Percentiles rank a stretch among this genome's conserved stretches.
phyloP scores from a whole-genome alignment of 2,888 invertebrate species.

The Tetheella fluctuosa region DNA sequence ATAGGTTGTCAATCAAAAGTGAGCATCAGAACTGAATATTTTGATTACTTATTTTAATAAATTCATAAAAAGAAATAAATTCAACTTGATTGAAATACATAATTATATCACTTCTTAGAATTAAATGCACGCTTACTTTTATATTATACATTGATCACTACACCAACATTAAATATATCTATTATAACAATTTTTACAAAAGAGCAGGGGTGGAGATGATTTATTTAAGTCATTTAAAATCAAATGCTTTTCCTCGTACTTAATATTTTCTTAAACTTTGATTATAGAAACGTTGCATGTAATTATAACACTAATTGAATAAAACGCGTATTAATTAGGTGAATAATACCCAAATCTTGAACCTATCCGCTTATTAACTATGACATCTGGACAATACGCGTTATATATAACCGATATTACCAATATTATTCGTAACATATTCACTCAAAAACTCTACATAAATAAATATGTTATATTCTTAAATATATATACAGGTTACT shows the following conservation, averaged over 20 bases:
- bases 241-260: too few species aligned
- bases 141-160: conserved; percentile 26
- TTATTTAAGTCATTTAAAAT: neutral
- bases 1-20: neutral
- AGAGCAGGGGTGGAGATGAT: neutral
- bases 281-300: too few species aligned
- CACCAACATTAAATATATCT: conserved; percentile 31
- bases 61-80: conserved; percentile 8
- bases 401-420: too few species aligned
- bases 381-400: too few species aligned
- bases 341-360: too few species aligned
- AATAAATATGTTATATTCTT: too few species aligned
- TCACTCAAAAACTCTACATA: too few species aligned
- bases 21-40: neutral
- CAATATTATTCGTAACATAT: too few species aligned
- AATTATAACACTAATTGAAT: too few species aligned
- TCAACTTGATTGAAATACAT: conserved; percentile 20
- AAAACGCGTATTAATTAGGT: too few species aligned
- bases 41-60: neutral
- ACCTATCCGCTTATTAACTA: neutral
- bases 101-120: conserved; percentile 17
- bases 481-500: too few species aligned
- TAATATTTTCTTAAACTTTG: too few species aligned
- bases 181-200: conserved; percentile 18
- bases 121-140: conserved; percentile 23